Evolutionary conservation across 2,797 vertebrate species (phyloP).

Genomic region (Phalanger gymnotis): DNA sequence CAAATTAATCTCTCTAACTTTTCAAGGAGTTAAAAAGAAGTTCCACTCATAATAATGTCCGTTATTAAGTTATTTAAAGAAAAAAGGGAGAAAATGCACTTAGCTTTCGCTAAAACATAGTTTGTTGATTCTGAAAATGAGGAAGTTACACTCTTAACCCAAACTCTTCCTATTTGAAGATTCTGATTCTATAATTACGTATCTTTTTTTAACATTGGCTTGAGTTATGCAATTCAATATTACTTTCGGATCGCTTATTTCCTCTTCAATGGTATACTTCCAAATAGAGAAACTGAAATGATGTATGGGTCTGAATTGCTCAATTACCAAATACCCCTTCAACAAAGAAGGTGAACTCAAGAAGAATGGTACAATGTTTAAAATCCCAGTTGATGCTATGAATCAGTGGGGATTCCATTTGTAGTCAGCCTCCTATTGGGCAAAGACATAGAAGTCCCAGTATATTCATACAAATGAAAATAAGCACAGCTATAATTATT

Average conservation of each 20-base stretch:
- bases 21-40: slow-evolving; percentile 50
- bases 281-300: slow-evolving; percentile 33
- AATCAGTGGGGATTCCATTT: slow-evolving; percentile 35
- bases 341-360: slow-evolving; percentile 23
- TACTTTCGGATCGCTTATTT: neutral
- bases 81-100: slow-evolving; percentile 45
- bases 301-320: slow-evolving; percentile 48
- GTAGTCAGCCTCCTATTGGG: slow-evolving; percentile 45
- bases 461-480: slow-evolving; percentile 56
- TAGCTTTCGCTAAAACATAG: slow-evolving; percentile 48
- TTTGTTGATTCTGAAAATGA: slow-evolving; percentile 49
- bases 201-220: slow-evolving; percentile 58
- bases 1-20: slow-evolving; percentile 75
- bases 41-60: slow-evolving; percentile 57
- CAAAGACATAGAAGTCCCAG: slow-evolving; percentile 49
- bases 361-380: slow-evolving; percentile 5
- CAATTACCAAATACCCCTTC: neutral
- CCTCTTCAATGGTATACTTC: slow-evolving; percentile 16
- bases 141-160: neutral
- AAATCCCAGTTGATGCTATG: slow-evolving; percentile 22
- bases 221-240: slow-evolving; percentile 38
- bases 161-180: neutral
- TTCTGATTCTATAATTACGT: neutral
- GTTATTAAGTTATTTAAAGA: slow-evolving; percentile 10
- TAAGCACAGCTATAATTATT: slow-evolving; percentile 59